Percentiles rank a stretch among this genome's conserved stretches.
Evolutionary conservation across 2,888 invertebrate species (phyloP).

Genomic region (Nemoura dubitans): DNA sequence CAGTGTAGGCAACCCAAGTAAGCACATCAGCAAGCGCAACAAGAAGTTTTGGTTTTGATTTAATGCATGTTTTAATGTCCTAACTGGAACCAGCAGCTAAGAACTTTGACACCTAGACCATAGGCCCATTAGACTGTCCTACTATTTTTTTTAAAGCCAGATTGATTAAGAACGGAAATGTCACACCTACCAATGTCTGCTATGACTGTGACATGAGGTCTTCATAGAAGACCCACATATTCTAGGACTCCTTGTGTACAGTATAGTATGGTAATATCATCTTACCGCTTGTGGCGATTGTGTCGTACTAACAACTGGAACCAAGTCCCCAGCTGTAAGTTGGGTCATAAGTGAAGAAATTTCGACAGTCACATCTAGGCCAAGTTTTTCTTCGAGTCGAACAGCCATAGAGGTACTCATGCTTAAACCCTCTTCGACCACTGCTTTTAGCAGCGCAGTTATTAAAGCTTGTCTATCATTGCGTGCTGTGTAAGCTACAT

Average conservation of each 20-base stretch:
- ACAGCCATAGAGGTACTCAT: slow-evolving; percentile 71
- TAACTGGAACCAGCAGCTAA: no score
- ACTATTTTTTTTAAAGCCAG: no score
- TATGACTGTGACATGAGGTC: no score
- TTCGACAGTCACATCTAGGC: slow-evolving; percentile 71
- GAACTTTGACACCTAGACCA: no score
- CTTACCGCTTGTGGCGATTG: not conserved
- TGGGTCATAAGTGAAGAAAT: slow-evolving; percentile 70
- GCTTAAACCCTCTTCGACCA: slow-evolving; percentile 73
- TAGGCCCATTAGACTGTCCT: no score
- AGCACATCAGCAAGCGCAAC: no score
- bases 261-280: not conserved
- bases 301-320: not conserved
- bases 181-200: no score
- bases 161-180: no score
- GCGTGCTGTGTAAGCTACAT: not conserved
- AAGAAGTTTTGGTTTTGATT: no score
- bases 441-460: not conserved
- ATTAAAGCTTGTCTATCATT: not conserved
- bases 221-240: no score
- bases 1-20: not conserved
- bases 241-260: no score
- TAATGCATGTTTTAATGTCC: no score
- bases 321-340: slow-evolving; percentile 61
- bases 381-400: slow-evolving; percentile 70